Percentiles rank a stretch among this genome's conserved stretches.
Conservation (phyloP, 1,140 invertebrate species). For the Drosophila gunungcola region DNA sequence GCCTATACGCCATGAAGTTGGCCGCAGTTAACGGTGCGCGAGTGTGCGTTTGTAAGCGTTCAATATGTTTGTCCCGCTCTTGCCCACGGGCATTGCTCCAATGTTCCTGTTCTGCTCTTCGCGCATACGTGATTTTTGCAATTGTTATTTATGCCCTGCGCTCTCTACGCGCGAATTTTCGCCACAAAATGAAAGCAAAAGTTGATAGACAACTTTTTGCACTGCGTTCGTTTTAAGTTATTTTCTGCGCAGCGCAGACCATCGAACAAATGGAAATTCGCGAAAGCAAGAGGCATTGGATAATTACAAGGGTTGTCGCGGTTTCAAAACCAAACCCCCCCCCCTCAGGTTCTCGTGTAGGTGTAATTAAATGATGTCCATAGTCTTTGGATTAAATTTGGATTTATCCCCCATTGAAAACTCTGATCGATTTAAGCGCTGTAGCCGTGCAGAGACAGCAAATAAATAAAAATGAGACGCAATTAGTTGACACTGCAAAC, state of each 20-base stretch:
- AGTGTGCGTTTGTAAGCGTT: constrained; percentile 18
- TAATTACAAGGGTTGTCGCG: constrained; percentile 57
- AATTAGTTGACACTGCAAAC: constrained; percentile 55
- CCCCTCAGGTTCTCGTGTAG: constrained; percentile 13
- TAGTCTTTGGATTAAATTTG: neutral
- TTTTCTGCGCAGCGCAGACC: constrained; percentile 48
- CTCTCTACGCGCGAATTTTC: constrained; percentile 67
- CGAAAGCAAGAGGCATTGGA: constrained; percentile 39
- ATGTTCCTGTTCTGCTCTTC: constrained; percentile 39
- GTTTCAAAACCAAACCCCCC: constrained; percentile 7
- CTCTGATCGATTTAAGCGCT: constrained; percentile 3
- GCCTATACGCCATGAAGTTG: constrained; percentile 66
- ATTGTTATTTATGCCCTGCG: constrained; percentile 63
- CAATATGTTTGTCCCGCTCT: constrained; percentile 48
- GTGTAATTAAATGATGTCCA: neutral
- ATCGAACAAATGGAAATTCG: constrained; percentile 29
- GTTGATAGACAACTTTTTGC: constrained; percentile 78
- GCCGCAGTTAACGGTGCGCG: constrained; percentile 37
- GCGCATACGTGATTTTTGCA: constrained; percentile 77
- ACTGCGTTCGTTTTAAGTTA: constrained; percentile 46
- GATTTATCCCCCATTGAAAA: neutral
- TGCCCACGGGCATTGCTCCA: constrained; percentile 9
- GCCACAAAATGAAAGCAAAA: constrained; percentile 83
- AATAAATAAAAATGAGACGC: constrained; percentile 66
- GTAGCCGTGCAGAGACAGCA: neutral